Evolutionary conservation across 2,113 vertebrate genomes (phyloP).

Genomic region (Mystacornis crossleyi): DNA sequence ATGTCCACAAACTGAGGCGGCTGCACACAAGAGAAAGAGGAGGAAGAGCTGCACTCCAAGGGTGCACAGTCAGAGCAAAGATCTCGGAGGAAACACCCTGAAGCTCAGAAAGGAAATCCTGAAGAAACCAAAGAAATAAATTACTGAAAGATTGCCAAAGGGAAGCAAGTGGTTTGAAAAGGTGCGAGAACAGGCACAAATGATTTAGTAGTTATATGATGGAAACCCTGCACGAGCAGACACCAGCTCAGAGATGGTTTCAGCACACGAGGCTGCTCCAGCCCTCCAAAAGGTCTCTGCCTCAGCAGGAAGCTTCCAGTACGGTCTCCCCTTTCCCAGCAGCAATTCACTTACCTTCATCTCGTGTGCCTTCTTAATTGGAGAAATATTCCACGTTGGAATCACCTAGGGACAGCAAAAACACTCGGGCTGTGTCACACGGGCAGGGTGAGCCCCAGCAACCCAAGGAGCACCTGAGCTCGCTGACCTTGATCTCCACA

Average conservation of each 20-base stretch:
- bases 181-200: neutral
- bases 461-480: neutral
- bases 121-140: neutral
- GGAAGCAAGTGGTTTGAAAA: neutral
- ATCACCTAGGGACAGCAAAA: constrained; percentile 82
- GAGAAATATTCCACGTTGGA: constrained; percentile 95
- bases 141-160: neutral
- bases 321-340: neutral
- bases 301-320: neutral
- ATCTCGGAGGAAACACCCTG: neutral
- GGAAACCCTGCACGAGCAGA: neutral
- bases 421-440: neutral
- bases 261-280: accelerated
- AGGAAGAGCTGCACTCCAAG: neutral
- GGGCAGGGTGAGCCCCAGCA: neutral
- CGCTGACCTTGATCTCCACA: neutral
- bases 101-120: neutral
- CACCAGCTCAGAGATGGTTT: neutral
- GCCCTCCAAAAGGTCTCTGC: neutral
- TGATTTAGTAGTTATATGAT: neutral
- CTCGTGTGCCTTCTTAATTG: constrained; percentile 89
- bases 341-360: constrained; percentile 71
- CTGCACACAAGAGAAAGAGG: constrained; percentile 55
- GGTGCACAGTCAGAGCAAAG: neutral
- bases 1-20: constrained; percentile 96